phyloP scores from a whole-genome alignment of 2,113 vertebrate species.

The Choloepus hoffmanni region DNA sequence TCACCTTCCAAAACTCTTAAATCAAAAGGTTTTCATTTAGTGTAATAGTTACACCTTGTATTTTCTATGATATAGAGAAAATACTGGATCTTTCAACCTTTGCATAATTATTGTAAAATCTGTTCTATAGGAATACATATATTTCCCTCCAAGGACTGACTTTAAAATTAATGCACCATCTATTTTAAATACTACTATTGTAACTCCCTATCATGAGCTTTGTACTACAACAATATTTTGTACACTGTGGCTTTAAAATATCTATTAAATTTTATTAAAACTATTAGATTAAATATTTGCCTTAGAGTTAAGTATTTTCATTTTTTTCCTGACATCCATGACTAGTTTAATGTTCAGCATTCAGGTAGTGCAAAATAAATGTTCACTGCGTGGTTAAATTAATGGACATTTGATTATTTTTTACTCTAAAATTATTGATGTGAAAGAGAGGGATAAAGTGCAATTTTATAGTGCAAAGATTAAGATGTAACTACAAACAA shows the following conservation, averaged over 20 bases:
- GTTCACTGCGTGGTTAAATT: neutral
- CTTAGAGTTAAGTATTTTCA: neutral
- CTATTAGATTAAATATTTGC: neutral
- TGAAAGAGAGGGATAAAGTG: neutral
- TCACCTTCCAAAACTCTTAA: slow-evolving; percentile 28
- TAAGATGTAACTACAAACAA: neutral
- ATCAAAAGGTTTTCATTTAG: neutral
- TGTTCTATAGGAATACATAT: neutral
- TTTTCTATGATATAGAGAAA: neutral
- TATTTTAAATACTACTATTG: neutral
- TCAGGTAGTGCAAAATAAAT: neutral
- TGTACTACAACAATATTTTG: neutral
- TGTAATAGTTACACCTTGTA: neutral
- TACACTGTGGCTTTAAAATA: neutral
- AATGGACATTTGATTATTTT: neutral
- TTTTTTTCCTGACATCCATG: neutral
- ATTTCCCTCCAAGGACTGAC: neutral
- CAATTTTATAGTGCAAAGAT: neutral
- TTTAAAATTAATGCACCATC: too few species aligned
- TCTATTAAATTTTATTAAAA: neutral
- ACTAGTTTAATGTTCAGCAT: neutral
- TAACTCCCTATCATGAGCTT: neutral
- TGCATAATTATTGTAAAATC: neutral
- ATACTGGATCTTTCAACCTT: neutral
- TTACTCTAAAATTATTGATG: neutral